Percentiles rank a stretch among this genome's conserved stretches.
Conservation (phyloP, 1,140 invertebrate genomes). For the Arctopsyche grandis region DNA sequence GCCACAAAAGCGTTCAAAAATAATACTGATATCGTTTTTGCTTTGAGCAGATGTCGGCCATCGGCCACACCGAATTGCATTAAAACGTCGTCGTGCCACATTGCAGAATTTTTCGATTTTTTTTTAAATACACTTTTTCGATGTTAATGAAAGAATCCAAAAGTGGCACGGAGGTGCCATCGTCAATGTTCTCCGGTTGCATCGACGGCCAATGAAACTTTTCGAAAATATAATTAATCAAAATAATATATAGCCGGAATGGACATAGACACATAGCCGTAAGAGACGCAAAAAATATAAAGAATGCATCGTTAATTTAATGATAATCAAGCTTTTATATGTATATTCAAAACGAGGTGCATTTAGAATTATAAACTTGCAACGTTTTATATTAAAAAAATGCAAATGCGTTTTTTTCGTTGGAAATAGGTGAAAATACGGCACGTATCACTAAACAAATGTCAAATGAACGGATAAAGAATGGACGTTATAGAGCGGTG, state of each 20-base stretch:
- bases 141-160: too few species aligned
- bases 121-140: not conserved
- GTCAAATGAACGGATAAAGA: not conserved
- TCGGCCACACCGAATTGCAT: conserved; percentile 18
- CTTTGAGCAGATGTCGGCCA: not conserved
- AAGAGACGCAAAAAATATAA: too few species aligned
- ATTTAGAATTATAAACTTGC: not conserved
- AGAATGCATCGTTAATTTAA: conserved; percentile 3
- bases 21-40: conserved; percentile 4
- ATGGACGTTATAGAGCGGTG: not conserved
- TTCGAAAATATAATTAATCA: too few species aligned
- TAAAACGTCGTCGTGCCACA: conserved; percentile 7
- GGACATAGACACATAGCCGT: too few species aligned
- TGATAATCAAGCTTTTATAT: not conserved
- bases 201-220: too few species aligned
- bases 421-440: not conserved
- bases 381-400: not conserved
- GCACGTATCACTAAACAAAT: not conserved
- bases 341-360: too few species aligned
- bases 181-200: too few species aligned
- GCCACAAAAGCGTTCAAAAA: not conserved
- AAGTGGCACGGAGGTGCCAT: too few species aligned
- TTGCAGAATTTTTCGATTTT: conserved; percentile 9
- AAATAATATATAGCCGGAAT: too few species aligned
- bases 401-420: not conserved